Evolutionary conservation across 2,888 invertebrate species (phyloP).

Genomic region (Nomada lathburiana): DNA sequence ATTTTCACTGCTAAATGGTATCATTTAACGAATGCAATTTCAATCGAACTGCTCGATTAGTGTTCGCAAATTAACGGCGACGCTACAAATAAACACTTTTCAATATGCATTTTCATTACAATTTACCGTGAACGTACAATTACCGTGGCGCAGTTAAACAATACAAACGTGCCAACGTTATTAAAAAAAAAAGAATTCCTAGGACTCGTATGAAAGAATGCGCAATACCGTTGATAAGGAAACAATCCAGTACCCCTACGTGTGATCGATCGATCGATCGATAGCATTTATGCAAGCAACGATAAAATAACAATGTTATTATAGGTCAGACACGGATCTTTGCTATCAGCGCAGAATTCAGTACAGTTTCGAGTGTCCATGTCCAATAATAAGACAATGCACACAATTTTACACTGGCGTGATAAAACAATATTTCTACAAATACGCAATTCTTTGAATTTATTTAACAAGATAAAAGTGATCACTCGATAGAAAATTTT

Average conservation of each 20-base stretch:
- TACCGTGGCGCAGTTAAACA: background rate
- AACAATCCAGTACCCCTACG: constrained; percentile 13
- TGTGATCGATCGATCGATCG: constrained; percentile 20
- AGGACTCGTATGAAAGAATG: constrained; percentile 9
- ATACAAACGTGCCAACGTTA: background rate
- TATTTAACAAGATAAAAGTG: background rate
- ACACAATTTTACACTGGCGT: background rate
- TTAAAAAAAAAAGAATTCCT: background rate
- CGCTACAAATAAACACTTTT: background rate
- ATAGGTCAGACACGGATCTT: constrained; percentile 3
- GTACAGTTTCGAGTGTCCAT: background rate
- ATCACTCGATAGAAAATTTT: background rate
- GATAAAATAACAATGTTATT: constrained; percentile 12
- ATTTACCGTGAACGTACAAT: background rate
- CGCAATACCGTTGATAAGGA: constrained; percentile 25
- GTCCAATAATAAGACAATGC: background rate
- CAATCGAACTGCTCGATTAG: background rate
- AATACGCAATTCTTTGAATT: background rate
- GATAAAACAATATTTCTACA: background rate
- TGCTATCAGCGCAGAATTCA: background rate
- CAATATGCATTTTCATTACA: too few species aligned
- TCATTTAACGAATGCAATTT: background rate
- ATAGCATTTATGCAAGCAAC: constrained; percentile 12
- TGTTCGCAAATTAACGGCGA: constrained; percentile 24
- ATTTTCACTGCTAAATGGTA: background rate